Evolutionary conservation across 35 echinoderm and acorn worm species (phyloP).

Genomic region (Eucidaris tribuloides): DNA sequence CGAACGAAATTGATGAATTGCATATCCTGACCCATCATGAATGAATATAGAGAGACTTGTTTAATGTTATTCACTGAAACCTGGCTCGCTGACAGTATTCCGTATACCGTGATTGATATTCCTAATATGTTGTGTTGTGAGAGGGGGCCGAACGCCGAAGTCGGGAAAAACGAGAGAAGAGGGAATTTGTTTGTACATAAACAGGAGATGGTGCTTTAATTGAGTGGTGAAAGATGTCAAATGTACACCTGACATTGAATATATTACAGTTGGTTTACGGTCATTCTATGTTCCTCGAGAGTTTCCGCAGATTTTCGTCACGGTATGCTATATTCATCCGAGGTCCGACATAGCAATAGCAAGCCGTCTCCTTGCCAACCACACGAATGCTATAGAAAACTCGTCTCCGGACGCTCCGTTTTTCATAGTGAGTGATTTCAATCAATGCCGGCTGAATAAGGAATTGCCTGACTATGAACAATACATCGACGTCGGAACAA

Average conservation of each 20-base stretch:
- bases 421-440: too few species aligned
- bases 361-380: neutral
- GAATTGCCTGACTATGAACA: conserved; percentile 54
- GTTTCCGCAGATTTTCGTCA: conserved; percentile 44
- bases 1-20: conserved; percentile 49
- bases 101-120: conserved; percentile 11
- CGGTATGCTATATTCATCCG: conserved; percentile 40
- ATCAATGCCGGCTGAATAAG: too few species aligned
- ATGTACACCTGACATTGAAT: conserved; percentile 28
- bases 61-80: conserved; percentile 47
- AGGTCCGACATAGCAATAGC: neutral
- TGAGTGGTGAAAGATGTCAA: neutral
- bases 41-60: conserved; percentile 44
- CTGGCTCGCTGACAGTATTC: conserved; percentile 29
- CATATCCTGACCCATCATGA: neutral
- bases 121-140: neutral
- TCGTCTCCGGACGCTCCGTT: too few species aligned
- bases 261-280: neutral
- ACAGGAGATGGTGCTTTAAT: conserved; percentile 27
- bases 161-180: conserved; percentile 29
- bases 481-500: conserved; percentile 4
- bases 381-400: too few species aligned
- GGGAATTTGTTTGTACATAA: conserved; percentile 31
- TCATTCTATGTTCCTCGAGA: conserved; percentile 47
- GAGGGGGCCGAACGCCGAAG: conserved; percentile 12